A percentile compares a stretch with the other conserved stretches of the same genome.
These are phyloP conservation scores for Lepidochitona cinerea DNA, from an alignment of 2,888 invertebrate species.

Conservation along the genomic window DNA sequence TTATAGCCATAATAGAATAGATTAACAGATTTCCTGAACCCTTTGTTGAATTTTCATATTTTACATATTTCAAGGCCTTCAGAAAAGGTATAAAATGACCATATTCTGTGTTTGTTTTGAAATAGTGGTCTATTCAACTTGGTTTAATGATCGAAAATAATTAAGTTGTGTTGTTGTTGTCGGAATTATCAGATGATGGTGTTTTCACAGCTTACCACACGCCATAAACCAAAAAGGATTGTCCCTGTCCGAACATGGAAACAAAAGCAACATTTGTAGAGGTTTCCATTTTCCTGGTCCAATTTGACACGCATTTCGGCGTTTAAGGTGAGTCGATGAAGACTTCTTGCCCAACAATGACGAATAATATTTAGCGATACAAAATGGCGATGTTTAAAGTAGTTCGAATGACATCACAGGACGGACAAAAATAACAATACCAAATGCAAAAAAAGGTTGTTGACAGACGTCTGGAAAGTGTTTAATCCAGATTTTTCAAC, in stretches of 20 bases:
- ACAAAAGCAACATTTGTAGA: slow-evolving; percentile 57
- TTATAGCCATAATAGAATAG: too few relatives aligned
- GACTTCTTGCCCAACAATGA: neutral
- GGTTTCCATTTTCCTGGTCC: slow-evolving; percentile 38
- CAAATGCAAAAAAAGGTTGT: too few relatives aligned
- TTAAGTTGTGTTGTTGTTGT: neutral
- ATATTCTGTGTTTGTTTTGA: too few relatives aligned
- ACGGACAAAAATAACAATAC: neutral
- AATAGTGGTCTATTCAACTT: too few relatives aligned
- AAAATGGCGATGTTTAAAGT: neutral
- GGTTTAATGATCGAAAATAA: too few relatives aligned
- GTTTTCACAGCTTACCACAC: slow-evolving; percentile 41
- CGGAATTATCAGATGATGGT: neutral
- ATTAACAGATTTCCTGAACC: too few relatives aligned
- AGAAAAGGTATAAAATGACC: too few relatives aligned
- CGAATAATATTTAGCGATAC: neutral
- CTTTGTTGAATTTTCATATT: too few relatives aligned
- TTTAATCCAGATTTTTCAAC: too few relatives aligned
- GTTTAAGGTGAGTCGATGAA: too few relatives aligned
- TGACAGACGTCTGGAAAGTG: too few relatives aligned
- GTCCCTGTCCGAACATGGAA: slow-evolving; percentile 61
- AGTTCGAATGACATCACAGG: neutral
- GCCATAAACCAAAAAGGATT: slow-evolving; percentile 50
- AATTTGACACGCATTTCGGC: slow-evolving; percentile 40
- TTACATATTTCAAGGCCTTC: too few relatives aligned